Evolutionary conservation across 1,140 invertebrate species (phyloP).

Genomic region (Elymnias hypermnestra): DNA sequence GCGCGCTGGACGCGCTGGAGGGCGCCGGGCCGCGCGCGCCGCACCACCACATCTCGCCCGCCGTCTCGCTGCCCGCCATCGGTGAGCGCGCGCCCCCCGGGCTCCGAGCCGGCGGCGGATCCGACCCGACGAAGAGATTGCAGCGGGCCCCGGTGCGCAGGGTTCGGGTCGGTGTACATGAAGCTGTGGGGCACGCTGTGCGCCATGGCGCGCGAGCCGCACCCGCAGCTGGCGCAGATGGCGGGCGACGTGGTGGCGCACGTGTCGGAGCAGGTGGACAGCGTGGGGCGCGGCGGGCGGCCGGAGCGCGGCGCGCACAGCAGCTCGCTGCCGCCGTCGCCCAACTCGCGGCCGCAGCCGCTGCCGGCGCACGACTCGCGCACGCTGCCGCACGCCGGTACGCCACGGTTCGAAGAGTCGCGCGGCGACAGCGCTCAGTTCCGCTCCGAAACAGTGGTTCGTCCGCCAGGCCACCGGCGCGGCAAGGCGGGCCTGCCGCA

Average conservation of each 20-base stretch:
- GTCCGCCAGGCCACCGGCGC: conserved; percentile 35
- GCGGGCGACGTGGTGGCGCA: conserved; percentile 86
- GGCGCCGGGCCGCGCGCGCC: conserved; percentile 14
- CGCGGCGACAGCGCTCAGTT: too few relatives aligned
- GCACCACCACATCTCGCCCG: conserved; percentile 18
- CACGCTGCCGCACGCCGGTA: conserved; percentile 33
- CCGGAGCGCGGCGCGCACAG: conserved; percentile 12
- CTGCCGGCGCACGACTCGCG: conserved; percentile 29
- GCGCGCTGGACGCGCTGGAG: conserved; percentile 44
- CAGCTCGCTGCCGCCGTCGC: conserved; percentile 76
- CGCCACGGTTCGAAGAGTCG: background rate
- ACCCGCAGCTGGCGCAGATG: conserved; percentile 86
- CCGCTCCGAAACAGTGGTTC: too few relatives aligned
- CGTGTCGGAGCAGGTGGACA: conserved; percentile 77
- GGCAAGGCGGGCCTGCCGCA: conserved; percentile 48
- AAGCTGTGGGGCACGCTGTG: conserved; percentile 90
- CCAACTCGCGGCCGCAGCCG: conserved; percentile 61
- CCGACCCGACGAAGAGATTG: too few relatives aligned
- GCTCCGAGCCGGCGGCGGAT: background rate
- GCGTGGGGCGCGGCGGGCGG: conserved; percentile 6
- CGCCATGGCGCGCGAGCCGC: conserved; percentile 88
- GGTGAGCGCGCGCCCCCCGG: conserved; percentile 19
- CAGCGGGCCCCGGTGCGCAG: too few relatives aligned
- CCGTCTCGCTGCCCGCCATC: conserved; percentile 43
- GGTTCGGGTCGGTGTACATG: conserved; percentile 86